Percentiles rank a stretch among this genome's conserved stretches.
Evolutionary conservation across 2,797 vertebrate species (phyloP).

Genomic region (Molossus molossus): DNA sequence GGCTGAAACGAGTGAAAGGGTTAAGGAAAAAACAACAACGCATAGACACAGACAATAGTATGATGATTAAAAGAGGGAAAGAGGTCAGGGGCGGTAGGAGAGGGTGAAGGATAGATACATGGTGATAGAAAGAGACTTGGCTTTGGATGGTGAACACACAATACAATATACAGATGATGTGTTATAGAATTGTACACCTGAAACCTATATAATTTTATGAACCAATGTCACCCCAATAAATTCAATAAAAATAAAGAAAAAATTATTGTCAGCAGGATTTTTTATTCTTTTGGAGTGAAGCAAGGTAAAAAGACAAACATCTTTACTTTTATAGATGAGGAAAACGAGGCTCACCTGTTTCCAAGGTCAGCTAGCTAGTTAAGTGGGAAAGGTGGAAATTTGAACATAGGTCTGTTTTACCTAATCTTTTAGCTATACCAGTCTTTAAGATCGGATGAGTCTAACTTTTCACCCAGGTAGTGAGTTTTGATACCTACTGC

Average conservation of each 20-base stretch:
- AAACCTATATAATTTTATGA: not conserved
- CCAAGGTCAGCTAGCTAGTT: not conserved
- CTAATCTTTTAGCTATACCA: constrained; percentile 25
- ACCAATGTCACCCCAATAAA: not conserved
- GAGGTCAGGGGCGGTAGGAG: not conserved
- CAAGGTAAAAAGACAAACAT: constrained; percentile 43
- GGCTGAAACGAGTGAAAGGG: not conserved
- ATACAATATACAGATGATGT: not conserved
- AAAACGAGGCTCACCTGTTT: constrained; percentile 8
- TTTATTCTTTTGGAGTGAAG: constrained; percentile 22
- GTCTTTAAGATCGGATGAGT: constrained; percentile 49
- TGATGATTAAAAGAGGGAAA: not conserved
- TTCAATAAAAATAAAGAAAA: not conserved
- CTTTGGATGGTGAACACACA: not conserved
- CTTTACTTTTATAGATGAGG: constrained; percentile 45
- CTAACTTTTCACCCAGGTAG: constrained; percentile 51
- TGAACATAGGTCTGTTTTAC: constrained; percentile 11
- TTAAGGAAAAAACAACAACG: not conserved
- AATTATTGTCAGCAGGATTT: constrained; percentile 25
- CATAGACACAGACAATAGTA: not conserved
- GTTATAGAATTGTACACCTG: not conserved
- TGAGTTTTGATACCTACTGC: constrained; percentile 29
- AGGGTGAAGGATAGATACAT: not conserved
- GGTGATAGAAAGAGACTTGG: not conserved
- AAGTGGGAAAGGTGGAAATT: constrained; percentile 33